Evolutionary conservation across 1,140 invertebrate species (phyloP).

Genomic region (Hestina assimilis): DNA sequence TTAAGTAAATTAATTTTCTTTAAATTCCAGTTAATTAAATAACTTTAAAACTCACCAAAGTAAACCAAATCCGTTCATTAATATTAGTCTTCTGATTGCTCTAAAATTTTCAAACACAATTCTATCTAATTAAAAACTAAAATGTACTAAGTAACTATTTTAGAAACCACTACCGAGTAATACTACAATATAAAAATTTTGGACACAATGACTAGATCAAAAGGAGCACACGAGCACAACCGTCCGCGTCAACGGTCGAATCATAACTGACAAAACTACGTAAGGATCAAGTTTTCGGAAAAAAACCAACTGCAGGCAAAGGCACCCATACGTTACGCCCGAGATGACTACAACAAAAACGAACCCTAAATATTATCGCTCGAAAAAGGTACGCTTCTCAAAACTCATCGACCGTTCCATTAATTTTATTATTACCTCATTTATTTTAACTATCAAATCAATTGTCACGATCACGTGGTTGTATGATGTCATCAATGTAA

Average conservation of each 20-base stretch:
- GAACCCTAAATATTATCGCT: conserved; percentile 71
- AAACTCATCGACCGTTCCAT: conserved; percentile 4
- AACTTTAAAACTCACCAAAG: conserved; percentile 60
- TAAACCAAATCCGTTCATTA: conserved; percentile 74
- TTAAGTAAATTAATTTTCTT: too few species aligned
- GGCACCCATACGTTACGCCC: conserved; percentile 70
- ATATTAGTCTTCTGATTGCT: conserved; percentile 46
- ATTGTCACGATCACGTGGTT: conserved; percentile 9
- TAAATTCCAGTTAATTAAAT: neutral
- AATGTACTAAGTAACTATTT: conserved; percentile 38
- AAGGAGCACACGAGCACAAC: conserved; percentile 56
- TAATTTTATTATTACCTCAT: neutral
- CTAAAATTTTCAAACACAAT: conserved; percentile 33
- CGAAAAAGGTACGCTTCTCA: conserved; percentile 46
- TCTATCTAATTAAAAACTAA: conserved; percentile 41
- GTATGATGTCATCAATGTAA: conserved; percentile 22
- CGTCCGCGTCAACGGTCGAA: conserved; percentile 66
- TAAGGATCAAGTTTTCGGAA: conserved; percentile 68
- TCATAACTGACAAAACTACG: conserved; percentile 73
- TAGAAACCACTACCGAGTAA: conserved; percentile 42
- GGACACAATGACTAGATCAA: conserved; percentile 72
- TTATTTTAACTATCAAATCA: neutral
- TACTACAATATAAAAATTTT: conserved; percentile 55
- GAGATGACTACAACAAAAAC: conserved; percentile 76
- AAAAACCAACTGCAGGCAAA: conserved; percentile 63